phyloP scores from a whole-genome alignment of 1,140 invertebrate species.

The Psix sp. region DNA sequence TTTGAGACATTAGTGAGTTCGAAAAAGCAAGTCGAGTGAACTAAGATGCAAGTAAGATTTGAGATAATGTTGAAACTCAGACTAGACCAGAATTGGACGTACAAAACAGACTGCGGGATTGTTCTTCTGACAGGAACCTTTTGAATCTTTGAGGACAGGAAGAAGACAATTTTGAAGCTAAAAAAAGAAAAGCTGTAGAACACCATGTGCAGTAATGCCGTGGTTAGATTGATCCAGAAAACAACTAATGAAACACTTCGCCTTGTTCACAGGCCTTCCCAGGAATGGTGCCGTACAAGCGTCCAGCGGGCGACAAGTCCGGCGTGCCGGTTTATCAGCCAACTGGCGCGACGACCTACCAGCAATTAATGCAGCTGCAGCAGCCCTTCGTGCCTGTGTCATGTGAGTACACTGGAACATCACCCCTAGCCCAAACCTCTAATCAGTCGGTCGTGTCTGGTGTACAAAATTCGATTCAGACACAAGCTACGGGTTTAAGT shows the following conservation, averaged over 20 bases:
- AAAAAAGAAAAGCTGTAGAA: slow-evolving; percentile 5
- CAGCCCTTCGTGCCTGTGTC: slow-evolving; percentile 95
- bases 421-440: slow-evolving; percentile 79
- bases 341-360: slow-evolving; percentile 89
- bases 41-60: too few relatives aligned
- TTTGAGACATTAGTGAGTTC: neutral
- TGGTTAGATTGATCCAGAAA: neutral
- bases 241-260: slow-evolving; percentile 33
- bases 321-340: slow-evolving; percentile 97
- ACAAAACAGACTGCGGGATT: slow-evolving; percentile 11
- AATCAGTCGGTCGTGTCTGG: slow-evolving; percentile 72
- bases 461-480: slow-evolving; percentile 73
- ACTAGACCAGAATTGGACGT: slow-evolving; percentile 17
- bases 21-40: too few relatives aligned
- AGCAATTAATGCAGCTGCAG: slow-evolving; percentile 95
- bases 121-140: slow-evolving; percentile 24
- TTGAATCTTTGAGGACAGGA: slow-evolving; percentile 4
- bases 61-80: slow-evolving; percentile 14
- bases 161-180: slow-evolving; percentile 9
- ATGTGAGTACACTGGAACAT: slow-evolving; percentile 91
- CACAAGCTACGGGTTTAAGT: slow-evolving; percentile 64
- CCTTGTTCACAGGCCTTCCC: slow-evolving; percentile 87
- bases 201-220: slow-evolving; percentile 2
- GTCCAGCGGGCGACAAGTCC: slow-evolving; percentile 95
- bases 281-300: slow-evolving; percentile 95